Percentiles rank a stretch among this genome's conserved stretches.
These are phyloP conservation scores for Antitype chi DNA, from an alignment of 2,888 invertebrate genomes.

Conservation along the genomic window DNA sequence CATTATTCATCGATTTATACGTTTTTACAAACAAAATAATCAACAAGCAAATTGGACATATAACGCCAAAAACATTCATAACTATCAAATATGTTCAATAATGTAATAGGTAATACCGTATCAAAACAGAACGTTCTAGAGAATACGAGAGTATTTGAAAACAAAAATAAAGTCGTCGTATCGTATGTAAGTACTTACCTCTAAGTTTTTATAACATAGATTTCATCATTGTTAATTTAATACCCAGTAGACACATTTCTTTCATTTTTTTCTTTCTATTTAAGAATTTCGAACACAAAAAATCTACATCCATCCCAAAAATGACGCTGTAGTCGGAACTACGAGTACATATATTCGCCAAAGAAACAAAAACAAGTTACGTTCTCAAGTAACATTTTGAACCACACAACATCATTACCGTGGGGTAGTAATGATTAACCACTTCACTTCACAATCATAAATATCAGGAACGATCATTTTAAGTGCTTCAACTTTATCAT, in stretches of 20 bases:
- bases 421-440: background rate
- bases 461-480: background rate
- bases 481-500: too few species aligned
- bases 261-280: too few species aligned
- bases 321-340: background rate
- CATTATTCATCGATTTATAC: background rate
- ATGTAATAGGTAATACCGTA: background rate
- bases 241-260: too few species aligned
- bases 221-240: too few species aligned
- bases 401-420: background rate
- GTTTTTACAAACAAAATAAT: background rate
- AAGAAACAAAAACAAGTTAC: background rate
- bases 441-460: background rate
- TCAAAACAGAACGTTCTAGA: background rate
- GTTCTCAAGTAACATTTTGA: background rate
- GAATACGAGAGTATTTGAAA: background rate
- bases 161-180: too few species aligned
- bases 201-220: too few species aligned
- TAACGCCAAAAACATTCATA: too few species aligned
- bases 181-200: too few species aligned
- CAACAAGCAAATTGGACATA: background rate
- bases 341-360: background rate
- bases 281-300: background rate
- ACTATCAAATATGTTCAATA: background rate
- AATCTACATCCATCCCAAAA: background rate